A percentile compares a stretch with the other conserved stretches of the same genome.
phyloP scores from a whole-genome alignment of 2,888 invertebrate species.

The Sabatieria punctata region DNA sequence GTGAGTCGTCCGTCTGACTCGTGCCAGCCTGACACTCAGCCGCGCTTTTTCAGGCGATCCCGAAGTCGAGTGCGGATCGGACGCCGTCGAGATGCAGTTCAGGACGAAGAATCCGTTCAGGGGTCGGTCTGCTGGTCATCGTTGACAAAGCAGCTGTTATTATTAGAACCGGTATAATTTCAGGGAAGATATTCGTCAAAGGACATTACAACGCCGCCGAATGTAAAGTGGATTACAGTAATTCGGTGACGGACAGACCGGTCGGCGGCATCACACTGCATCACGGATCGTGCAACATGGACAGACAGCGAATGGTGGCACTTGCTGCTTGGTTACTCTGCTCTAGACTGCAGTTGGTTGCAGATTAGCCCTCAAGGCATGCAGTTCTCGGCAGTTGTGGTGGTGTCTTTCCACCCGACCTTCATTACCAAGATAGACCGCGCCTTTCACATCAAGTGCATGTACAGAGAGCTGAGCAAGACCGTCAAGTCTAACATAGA shows the following conservation, averaged over 20 bases:
- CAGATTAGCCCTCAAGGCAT: constrained; percentile 23
- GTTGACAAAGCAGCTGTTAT: neutral
- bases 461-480: constrained; percentile 24
- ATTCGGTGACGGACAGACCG: constrained; percentile 8
- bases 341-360: neutral
- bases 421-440: constrained; percentile 23
- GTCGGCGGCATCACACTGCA: constrained; percentile 23
- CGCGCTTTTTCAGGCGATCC: too few relatives aligned
- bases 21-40: neutral
- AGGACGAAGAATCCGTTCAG: constrained; percentile 8
- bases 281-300: constrained; percentile 30
- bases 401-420: constrained; percentile 27
- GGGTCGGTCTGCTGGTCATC: constrained; percentile 1
- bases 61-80: constrained; percentile 10
- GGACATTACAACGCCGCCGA: constrained; percentile 28
- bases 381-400: constrained; percentile 29
- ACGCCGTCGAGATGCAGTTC: constrained; percentile 10
- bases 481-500: constrained; percentile 22
- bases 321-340: too few relatives aligned
- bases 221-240: constrained; percentile 22
- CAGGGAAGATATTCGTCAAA: constrained; percentile 30
- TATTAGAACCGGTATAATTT: neutral
- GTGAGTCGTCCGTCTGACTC: too few relatives aligned
- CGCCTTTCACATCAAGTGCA: constrained; percentile 29
- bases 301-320: constrained; percentile 25